Conservation (phyloP, 2,797 vertebrate genomes). For the Trachurus trachurus region DNA sequence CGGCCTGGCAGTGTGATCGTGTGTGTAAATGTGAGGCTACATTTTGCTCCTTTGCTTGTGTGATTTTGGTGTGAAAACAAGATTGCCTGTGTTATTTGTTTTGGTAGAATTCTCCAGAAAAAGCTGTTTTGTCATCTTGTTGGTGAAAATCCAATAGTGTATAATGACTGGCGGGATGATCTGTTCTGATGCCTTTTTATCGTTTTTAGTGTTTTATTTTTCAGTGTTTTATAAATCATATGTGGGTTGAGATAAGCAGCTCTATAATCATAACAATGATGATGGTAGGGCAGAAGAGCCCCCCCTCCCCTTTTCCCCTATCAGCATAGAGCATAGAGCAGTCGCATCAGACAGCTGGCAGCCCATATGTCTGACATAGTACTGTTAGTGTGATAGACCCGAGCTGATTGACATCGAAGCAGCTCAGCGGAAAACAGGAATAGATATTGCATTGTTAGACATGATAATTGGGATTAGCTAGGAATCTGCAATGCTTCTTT, state of each 20-base stretch:
- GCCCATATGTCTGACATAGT: slow-evolving; percentile 71
- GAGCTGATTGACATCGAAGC: slow-evolving; percentile 60
- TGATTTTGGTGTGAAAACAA: slow-evolving; percentile 68
- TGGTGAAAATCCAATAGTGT: slow-evolving; percentile 64
- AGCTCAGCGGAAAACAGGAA: slow-evolving; percentile 61
- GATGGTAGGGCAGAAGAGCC: slow-evolving; percentile 59
- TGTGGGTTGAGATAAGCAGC: slow-evolving; percentile 72
- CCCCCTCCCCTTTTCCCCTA: not conserved
- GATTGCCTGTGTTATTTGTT: slow-evolving; percentile 66
- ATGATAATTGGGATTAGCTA: slow-evolving; percentile 61
- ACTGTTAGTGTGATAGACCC: slow-evolving; percentile 55
- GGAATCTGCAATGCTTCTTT: slow-evolving; percentile 42
- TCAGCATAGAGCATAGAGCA: slow-evolving; percentile 43
- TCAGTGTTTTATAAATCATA: slow-evolving; percentile 66
- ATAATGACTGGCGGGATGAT: slow-evolving; percentile 69
- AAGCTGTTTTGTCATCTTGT: slow-evolving; percentile 63
- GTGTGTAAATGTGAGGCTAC: slow-evolving; percentile 59
- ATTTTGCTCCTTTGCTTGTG: slow-evolving; percentile 52
- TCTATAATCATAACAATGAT: slow-evolving; percentile 72
- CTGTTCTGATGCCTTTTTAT: slow-evolving; percentile 68
- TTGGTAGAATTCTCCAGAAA: slow-evolving; percentile 53
- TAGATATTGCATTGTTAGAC: slow-evolving; percentile 56
- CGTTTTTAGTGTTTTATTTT: slow-evolving; percentile 66
- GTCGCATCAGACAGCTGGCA: slow-evolving; percentile 73
- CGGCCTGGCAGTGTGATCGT: slow-evolving; percentile 52